These are phyloP conservation scores for Lethenteron reissneri DNA, from an alignment of 2,113 vertebrate species.

Conservation along the genomic window DNA sequence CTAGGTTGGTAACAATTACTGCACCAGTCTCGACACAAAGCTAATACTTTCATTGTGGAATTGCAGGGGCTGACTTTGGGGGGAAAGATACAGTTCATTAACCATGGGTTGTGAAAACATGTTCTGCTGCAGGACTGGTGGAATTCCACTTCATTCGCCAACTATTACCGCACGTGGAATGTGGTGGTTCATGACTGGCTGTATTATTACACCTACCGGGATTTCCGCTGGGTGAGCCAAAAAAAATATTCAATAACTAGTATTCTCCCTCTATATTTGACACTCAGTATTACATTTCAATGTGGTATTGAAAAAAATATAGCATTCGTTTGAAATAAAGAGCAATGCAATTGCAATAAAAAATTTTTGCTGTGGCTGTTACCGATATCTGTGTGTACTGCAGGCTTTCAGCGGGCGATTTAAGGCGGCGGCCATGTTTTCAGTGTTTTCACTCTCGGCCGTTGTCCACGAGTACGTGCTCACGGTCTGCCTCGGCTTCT, in stretches of 20 bases:
- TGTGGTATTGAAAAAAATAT: too few relatives aligned
- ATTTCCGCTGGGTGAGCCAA: conserved; percentile 38
- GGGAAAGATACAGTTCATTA: too few relatives aligned
- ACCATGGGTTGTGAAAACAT: background rate
- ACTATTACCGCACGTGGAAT: conserved; percentile 49
- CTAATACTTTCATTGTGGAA: too few relatives aligned
- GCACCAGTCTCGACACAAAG: too few relatives aligned
- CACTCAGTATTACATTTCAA: too few relatives aligned
- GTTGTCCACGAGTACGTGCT: conserved; percentile 66
- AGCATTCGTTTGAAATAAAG: too few relatives aligned
- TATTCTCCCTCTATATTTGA: too few relatives aligned
- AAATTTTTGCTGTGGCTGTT: too few relatives aligned
- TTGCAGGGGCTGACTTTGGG: too few relatives aligned
- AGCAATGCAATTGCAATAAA: too few relatives aligned
- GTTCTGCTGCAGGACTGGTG: conserved; percentile 38
- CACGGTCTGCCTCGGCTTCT: conserved; percentile 57
- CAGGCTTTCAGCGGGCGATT: conserved; percentile 64
- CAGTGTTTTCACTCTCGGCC: conserved; percentile 61
- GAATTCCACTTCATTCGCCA: conserved; percentile 54
- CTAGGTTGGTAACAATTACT: too few relatives aligned
- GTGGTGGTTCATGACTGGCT: conserved; percentile 55
- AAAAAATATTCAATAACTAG: too few relatives aligned
- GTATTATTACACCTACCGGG: conserved; percentile 44
- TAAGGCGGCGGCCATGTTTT: conserved; percentile 49
- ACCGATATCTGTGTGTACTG: background rate